Evolutionary conservation across 1,140 invertebrate genomes (phyloP).

Genomic region (Hylaeus volcanicus): DNA sequence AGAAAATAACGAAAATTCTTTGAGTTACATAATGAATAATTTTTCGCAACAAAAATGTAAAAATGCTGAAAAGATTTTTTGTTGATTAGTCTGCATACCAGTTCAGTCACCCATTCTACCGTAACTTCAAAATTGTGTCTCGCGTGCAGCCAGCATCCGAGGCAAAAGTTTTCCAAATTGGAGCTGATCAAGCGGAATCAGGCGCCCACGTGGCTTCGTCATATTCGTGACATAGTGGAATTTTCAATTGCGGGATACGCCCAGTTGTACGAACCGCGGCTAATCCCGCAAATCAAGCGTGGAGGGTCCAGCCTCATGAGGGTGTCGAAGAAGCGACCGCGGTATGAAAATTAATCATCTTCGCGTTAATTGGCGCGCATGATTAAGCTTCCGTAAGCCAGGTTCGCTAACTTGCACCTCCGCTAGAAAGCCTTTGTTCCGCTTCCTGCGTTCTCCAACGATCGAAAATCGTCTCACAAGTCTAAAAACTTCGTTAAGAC

Average conservation of each 20-base stretch:
- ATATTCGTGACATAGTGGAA: conserved; percentile 65
- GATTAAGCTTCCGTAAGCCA: conserved; percentile 56
- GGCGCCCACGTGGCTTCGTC: conserved; percentile 63
- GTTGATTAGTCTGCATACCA: too few relatives aligned
- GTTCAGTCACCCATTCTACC: too few relatives aligned
- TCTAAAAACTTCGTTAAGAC: neutral
- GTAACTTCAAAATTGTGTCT: too few relatives aligned
- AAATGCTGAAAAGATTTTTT: too few relatives aligned
- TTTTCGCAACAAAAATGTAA: too few relatives aligned
- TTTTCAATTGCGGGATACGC: conserved; percentile 68
- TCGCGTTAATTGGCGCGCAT: conserved; percentile 65
- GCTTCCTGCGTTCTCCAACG: neutral
- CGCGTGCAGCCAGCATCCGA: too few relatives aligned
- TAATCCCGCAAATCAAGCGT: conserved; percentile 65
- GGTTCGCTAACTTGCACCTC: neutral
- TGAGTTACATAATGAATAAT: too few relatives aligned
- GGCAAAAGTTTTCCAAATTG: conserved; percentile 23
- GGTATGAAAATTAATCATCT: conserved; percentile 65
- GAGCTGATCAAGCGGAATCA: conserved; percentile 42
- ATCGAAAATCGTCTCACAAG: neutral
- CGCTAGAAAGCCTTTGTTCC: neutral
- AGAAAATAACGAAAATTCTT: too few relatives aligned
- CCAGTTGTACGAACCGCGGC: conserved; percentile 61
- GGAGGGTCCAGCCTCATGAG: conserved; percentile 44
- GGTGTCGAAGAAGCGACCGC: conserved; percentile 48